Evolutionary conservation across 2,888 invertebrate species (phyloP).

Genomic region (Acronicta alni): DNA sequence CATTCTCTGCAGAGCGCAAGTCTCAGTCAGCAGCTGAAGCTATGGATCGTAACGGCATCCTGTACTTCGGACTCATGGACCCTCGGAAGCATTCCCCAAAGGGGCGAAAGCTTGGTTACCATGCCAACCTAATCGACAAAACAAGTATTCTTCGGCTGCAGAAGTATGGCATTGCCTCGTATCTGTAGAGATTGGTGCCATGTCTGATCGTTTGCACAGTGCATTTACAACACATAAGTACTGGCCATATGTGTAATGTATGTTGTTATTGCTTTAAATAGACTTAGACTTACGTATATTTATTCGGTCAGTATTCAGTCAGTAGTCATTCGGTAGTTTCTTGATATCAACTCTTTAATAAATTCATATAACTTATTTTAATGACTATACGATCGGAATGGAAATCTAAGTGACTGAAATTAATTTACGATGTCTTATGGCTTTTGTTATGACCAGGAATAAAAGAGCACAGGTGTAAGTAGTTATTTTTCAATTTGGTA

Average conservation of each 20-base stretch:
- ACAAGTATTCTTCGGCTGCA: slow-evolving; percentile 56
- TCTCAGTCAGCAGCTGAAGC: slow-evolving; percentile 93
- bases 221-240: slow-evolving; percentile 70
- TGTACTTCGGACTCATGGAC: slow-evolving; percentile 92
- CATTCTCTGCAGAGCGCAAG: slow-evolving; percentile 87
- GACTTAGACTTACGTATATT: slow-evolving; percentile 2
- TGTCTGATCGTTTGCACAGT: slow-evolving; percentile 69
- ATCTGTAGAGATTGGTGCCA: slow-evolving; percentile 77
- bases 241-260: slow-evolving; percentile 66
- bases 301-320: slow-evolving; percentile 22
- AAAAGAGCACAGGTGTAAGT: too few species aligned
- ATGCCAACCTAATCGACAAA: slow-evolving; percentile 75
- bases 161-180: slow-evolving; percentile 81
- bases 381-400: too few species aligned
- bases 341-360: slow-evolving; percentile 6
- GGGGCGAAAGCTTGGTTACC: slow-evolving; percentile 69
- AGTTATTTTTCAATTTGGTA: too few species aligned
- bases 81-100: slow-evolving; percentile 87
- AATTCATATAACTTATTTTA: slow-evolving; percentile 24
- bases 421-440: slow-evolving; percentile 8
- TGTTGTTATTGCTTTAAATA: slow-evolving; percentile 7
- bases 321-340: slow-evolving; percentile 5
- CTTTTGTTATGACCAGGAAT: too few species aligned
- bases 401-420: slow-evolving; percentile 19
- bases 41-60: slow-evolving; percentile 91